Conservation (phyloP, 2,113 vertebrate genomes). For the Psephotus haematonotus region DNA sequence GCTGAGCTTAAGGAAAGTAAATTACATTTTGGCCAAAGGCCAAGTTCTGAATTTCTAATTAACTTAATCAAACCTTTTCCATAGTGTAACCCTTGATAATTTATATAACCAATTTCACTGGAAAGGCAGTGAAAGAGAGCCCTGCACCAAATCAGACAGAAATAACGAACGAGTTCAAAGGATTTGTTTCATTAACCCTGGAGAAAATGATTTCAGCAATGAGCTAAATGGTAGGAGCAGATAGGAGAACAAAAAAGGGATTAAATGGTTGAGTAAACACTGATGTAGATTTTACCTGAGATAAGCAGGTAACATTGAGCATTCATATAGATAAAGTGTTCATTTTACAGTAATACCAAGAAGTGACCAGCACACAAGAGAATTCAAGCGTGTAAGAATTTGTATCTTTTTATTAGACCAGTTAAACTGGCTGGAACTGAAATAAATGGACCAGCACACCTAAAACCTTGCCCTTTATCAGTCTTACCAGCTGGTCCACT, state of each 20-base stretch:
- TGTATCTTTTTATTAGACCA: not conserved
- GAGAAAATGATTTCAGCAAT: not conserved
- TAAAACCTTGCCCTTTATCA: not conserved
- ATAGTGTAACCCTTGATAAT: constrained; percentile 1
- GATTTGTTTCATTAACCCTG: constrained; percentile 40
- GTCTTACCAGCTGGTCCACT: not conserved
- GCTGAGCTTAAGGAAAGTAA: not conserved
- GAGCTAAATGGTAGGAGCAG: not conserved
- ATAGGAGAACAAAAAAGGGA: not conserved
- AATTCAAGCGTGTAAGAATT: not conserved
- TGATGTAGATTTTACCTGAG: not conserved
- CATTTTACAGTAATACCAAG: not conserved
- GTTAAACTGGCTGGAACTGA: not conserved
- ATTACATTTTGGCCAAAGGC: constrained; percentile 36
- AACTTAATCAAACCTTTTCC: constrained; percentile 32
- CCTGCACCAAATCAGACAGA: not conserved
- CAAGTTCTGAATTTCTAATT: constrained; percentile 49
- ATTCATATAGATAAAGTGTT: not conserved
- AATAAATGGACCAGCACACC: not conserved
- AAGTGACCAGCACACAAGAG: not conserved
- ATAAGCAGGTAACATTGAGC: not conserved
- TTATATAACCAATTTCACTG: not conserved
- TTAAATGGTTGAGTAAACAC: not conserved
- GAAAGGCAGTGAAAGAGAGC: not conserved
- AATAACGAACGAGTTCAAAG: not conserved